phyloP scores from a whole-genome alignment of 2,113 vertebrate genomes.

The Romanogobio albipinnatus region DNA sequence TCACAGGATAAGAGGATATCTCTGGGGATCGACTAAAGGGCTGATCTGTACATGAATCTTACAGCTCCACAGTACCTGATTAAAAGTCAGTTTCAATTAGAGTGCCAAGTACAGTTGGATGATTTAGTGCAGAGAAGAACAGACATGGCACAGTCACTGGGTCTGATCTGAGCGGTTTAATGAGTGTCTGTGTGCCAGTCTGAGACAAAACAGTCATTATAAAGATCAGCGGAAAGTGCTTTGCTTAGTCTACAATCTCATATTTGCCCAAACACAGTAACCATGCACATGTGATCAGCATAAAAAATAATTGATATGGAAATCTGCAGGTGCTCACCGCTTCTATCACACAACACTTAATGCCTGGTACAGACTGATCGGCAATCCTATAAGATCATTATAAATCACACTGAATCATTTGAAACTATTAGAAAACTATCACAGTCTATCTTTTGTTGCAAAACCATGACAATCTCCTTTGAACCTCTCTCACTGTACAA shows the following conservation, averaged over 20 bases:
- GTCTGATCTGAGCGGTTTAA: slow-evolving; percentile 3
- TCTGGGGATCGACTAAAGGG: neutral
- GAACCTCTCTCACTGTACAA: too few species aligned
- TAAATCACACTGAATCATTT: too few species aligned
- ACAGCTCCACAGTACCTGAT: neutral
- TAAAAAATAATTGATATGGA: slow-evolving; percentile 13
- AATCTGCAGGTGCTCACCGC: neutral
- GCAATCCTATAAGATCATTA: too few species aligned
- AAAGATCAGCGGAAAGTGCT: neutral
- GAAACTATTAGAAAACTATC: too few species aligned
- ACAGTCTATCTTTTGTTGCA: too few species aligned
- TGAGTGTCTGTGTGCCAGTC: neutral
- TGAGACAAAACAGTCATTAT: slow-evolving; percentile 33
- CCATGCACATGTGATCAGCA: neutral
- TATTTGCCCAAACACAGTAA: slow-evolving; percentile 29
- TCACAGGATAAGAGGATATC: neutral
- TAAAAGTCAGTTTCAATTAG: slow-evolving; percentile 16
- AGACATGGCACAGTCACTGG: neutral
- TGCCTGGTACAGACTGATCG: too few species aligned
- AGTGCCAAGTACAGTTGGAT: slow-evolving; percentile 3
- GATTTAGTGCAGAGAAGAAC: neutral
- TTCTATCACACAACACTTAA: slow-evolving; percentile 6
- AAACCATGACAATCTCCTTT: too few species aligned
- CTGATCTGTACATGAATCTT: neutral
- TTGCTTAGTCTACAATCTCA: neutral